phyloP scores from a whole-genome alignment of 2,888 invertebrate species.

The Drosophila trichaetosa region DNA sequence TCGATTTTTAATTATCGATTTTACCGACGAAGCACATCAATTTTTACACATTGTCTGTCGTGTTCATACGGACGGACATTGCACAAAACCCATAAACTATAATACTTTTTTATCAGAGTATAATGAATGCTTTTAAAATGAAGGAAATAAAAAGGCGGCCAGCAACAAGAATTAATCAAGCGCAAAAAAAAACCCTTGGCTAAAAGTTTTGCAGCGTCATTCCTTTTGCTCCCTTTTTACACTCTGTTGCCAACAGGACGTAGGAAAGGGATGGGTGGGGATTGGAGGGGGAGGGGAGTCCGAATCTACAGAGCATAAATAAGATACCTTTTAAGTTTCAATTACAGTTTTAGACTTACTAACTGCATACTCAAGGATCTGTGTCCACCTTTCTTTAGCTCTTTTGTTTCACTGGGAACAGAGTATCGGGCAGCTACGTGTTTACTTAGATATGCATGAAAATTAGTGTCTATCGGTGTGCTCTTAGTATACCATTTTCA shows the following conservation, averaged over 20 bases:
- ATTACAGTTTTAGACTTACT: not conserved
- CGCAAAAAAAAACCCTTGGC: slow-evolving; percentile 69
- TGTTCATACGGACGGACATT: too few species aligned
- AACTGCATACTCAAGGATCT: not conserved
- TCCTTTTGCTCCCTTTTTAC: slow-evolving; percentile 30
- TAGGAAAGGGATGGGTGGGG: not conserved
- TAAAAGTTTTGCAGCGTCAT: slow-evolving; percentile 68
- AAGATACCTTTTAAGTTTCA: not conserved
- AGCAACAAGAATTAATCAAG: slow-evolving; percentile 71
- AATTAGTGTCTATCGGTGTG: slow-evolving; percentile 15
- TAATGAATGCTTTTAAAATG: slow-evolving; percentile 63
- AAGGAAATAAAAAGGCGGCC: slow-evolving; percentile 36
- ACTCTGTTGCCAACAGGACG: not conserved
- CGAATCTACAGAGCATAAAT: not conserved
- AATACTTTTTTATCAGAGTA: too few species aligned
- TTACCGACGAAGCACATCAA: too few species aligned
- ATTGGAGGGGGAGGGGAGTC: not conserved
- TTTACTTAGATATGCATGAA: not conserved
- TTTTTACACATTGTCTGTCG: too few species aligned
- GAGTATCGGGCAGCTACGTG: not conserved
- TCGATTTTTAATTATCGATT: too few species aligned
- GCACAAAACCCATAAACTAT: too few species aligned
- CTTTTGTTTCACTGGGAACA: not conserved
- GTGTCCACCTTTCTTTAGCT: not conserved
- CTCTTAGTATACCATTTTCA: slow-evolving; percentile 33